Conservation (phyloP, 2,888 invertebrate species). For the Catocala fraxini region DNA sequence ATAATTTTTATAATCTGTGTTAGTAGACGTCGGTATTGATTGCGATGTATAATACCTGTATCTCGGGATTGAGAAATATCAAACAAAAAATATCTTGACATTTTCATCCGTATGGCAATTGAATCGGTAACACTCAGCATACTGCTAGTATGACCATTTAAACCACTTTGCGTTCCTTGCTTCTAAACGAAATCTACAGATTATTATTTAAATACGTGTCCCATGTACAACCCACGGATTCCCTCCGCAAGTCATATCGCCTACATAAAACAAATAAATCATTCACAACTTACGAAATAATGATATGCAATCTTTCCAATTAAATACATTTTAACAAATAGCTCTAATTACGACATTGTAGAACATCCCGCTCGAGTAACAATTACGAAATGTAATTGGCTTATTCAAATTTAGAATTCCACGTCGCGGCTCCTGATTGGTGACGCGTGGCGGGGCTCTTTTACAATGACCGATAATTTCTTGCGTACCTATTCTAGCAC, state of each 20-base stretch:
- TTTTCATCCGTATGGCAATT: too few relatives aligned
- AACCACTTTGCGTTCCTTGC: too few relatives aligned
- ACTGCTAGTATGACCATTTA: too few relatives aligned
- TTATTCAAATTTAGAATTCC: slow-evolving; percentile 67
- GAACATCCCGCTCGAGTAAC: slow-evolving; percentile 32
- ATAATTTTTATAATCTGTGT: too few relatives aligned
- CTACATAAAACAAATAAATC: slow-evolving; percentile 17
- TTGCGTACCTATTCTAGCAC: slow-evolving; percentile 17
- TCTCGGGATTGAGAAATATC: too few relatives aligned
- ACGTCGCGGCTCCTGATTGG: slow-evolving; percentile 58
- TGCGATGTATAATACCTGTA: too few relatives aligned
- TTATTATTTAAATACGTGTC: background rate
- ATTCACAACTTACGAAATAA: slow-evolving; percentile 28
- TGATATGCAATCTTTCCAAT: slow-evolving; percentile 45
- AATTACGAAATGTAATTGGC: slow-evolving; percentile 68
- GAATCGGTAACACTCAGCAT: too few relatives aligned
- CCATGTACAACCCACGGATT: too few relatives aligned
- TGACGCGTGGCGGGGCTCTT: slow-evolving; percentile 54
- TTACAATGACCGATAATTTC: slow-evolving; percentile 49
- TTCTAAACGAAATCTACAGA: too few relatives aligned
- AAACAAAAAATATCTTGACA: too few relatives aligned
- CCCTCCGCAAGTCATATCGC: background rate
- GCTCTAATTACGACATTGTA: slow-evolving; percentile 33
- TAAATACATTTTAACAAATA: slow-evolving; percentile 40
- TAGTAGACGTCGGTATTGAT: too few relatives aligned